Evolutionary conservation across 2,113 vertebrate species (phyloP), one percentile per base, ranked within the genome.

Genomic region (Arizona elegans): DNA sequence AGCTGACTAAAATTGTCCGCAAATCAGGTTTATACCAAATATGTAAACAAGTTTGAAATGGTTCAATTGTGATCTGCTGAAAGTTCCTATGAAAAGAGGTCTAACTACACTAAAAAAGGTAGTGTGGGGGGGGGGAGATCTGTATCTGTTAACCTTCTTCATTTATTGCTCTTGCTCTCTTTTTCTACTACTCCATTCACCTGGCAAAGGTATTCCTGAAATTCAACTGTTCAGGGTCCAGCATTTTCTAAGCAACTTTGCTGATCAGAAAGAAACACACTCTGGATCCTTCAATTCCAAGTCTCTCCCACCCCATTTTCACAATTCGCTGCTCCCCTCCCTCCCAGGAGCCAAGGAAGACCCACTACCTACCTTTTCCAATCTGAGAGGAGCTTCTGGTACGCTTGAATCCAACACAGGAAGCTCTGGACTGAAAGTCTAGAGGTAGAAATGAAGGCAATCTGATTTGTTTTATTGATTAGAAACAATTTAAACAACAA

Each of bases 401-500:
- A 95, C 89, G 52, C 23, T 96, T 91, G 86, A 92, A 90, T 97
- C 95, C 93, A 96, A 93, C 75, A 92, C 95, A 90, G 95, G 96
- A 94, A 97, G 94, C 91, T 98, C 96, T 3, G 94, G 93, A 94
- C 91, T 96, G 91, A 96, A 70, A 1, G 92, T 53, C 96, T 98
- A 95, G 94, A 97, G 95, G 94, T 12, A 92, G 93, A 91, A 94
- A 93, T 1, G 89, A 95, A 65, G 86, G 8, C 59, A 15, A 24
- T 8, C n/a, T 33, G 65, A 75, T 75, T 17, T n/a, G 65, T 17
- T 75, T 75, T 21, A 81, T 81, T 19, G 70, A 38, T 81, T 38
- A 81, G 70, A 81, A 81, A 38, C 70, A 8, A 38, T 81, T 81
- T 81, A 19, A 75, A 81, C 70, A 81, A 3, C 70, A 81, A 38